Base-by-base conservation (phyloP, 2,797 vertebrate species). In the Ctenochaetus hawaiiensis region DNA sequence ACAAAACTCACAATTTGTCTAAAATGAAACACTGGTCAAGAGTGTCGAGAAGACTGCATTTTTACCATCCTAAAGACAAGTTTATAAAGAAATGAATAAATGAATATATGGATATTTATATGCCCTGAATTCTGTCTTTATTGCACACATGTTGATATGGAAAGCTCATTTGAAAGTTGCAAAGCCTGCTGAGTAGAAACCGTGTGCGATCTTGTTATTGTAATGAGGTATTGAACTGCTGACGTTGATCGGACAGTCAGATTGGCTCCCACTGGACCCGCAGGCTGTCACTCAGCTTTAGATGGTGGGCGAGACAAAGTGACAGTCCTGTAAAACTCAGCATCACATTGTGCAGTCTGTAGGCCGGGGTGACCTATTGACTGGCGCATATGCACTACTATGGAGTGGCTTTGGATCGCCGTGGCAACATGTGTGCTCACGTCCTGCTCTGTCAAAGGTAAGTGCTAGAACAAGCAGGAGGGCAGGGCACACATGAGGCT, bases 361-460 rank as follows among this genome's bases (percentile, higher is more conserved):
- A 70, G 30, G 30, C 30, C 30, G 69, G 77, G 81, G 80, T 39
- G 83, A 85, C 80, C 87, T 83, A 79, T 89, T 85, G 88, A 89
- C 87, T 54, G 83, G 70, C 75, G 75, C 74, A 41, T 72, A 81
- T 69, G 61, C 81, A 72, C 64, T 73, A 92, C 91, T 90, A 95
- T 95, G 95, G 91, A 86, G 89, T 86, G 92, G 92, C 91, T 95
- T 91, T 94, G 92, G 86, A 91, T 95, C 67, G 81, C 92, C 43
- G 87, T 95, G 94, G 92, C 92, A 91, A 93, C 92, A 58, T 94
- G 88, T 80, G 82, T 90, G 81, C 90, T 95, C 67, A 49, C 78
- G 72, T 88, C 88, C 82, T 73, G 83, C 82, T 87, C 90, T 89
- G 93, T 94, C 86, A 91, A 94, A 93, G 95, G 95, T 95, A 95